phyloP scores from a whole-genome alignment of 2,113 vertebrate species.

The Hipposideros armiger region DNA sequence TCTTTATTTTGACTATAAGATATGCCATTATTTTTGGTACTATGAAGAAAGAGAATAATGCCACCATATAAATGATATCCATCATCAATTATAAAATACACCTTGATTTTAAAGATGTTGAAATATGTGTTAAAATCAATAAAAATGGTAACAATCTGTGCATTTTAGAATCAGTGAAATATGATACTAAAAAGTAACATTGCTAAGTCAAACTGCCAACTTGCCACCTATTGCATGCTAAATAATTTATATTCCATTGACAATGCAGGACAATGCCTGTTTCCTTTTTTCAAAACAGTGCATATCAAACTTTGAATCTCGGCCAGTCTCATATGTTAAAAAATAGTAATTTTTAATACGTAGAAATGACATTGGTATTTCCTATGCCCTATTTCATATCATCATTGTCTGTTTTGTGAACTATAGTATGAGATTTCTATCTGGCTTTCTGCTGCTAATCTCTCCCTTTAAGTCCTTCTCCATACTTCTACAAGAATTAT shows the following conservation, averaged over 20 bases:
- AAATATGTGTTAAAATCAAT: not conserved
- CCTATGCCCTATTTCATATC: not conserved
- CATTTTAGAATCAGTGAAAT: not conserved
- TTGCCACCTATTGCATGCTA: not conserved
- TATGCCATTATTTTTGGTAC: not conserved
- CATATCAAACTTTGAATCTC: not conserved
- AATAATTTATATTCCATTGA: not conserved
- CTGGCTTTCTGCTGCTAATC: not conserved
- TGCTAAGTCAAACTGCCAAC: not conserved
- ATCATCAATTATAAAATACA: not conserved
- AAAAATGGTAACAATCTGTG: not conserved
- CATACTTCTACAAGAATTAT: not conserved
- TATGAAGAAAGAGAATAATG: not conserved
- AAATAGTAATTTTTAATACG: not conserved
- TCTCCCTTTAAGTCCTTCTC: not conserved
- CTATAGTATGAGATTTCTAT: not conserved
- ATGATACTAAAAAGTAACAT: not conserved
- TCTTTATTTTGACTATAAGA: not conserved
- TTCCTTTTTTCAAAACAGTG: not conserved
- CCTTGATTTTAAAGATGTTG: not conserved
- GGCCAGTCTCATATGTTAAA: not conserved
- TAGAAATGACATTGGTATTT: not conserved
- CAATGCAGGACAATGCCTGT: fast-evolving
- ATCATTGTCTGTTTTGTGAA: not conserved
- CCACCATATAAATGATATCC: not conserved